Base-by-base conservation (phyloP, 2,113 vertebrate species). In the Pongo abelii region DNA sequence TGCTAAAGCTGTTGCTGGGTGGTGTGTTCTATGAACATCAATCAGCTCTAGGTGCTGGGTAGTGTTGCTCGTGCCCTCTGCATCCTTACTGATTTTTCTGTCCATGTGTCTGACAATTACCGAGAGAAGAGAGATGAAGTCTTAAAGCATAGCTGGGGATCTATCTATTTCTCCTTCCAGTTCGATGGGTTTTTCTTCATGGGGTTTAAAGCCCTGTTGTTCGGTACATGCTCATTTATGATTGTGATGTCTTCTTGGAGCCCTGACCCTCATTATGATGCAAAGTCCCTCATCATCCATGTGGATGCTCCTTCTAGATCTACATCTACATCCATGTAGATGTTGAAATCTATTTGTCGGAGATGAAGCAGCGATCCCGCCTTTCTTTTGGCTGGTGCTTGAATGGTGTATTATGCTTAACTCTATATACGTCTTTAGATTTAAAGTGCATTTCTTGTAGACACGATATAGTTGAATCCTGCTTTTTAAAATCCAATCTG, bases 11-110 rank as follows among this genome's bases (percentile, higher is more conserved):
- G 40, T 4, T 17, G 6, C 8, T 43, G 52, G 35, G 40, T 2
- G 14, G 27, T 5, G 18, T 4, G 23, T 30, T 38, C 46, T 20
- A 1, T 2, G 4, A 43, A 35, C 1, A 20, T 23, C 43, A 2
- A 0, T 13, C 6, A 57, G 48, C 57, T 16, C 38, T 35, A 40
- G 18, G 25, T 8, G 57, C 16, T 5, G 30, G 46, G 12, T 0
- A 18, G 67, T 3, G 2, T 10, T 1, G 30, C 18, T 61, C 6
- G 5, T 11, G 8, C 67, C 43, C 50, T 38, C 30, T 38, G 5
- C 2, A 16, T 3, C 4, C 9, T 43, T 32, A 55, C 4, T 23
- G 43, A 72, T 43, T 79, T 43, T 88, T 40, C 35, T 27, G 20
- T 72, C 8, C n/a, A 2, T 8, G 27, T 8, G 6, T 55, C 38